Percentiles rank a stretch among this genome's conserved stretches.
phyloP scores from a whole-genome alignment of 2,797 vertebrate genomes.

The Sebastes itinus region DNA sequence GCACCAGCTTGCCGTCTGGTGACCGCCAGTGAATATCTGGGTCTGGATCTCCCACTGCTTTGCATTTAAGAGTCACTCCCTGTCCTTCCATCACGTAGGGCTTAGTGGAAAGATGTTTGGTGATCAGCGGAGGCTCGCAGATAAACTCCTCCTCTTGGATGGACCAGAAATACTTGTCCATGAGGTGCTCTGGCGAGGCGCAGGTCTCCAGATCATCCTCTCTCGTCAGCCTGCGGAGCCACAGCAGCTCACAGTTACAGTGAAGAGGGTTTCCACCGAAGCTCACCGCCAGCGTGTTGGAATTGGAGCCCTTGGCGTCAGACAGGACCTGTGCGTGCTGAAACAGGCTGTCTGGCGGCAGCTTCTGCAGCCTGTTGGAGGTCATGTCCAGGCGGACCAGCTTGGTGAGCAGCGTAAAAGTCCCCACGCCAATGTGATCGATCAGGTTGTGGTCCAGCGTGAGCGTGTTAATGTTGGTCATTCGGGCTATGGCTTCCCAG shows the following conservation, averaged over 20 bases:
- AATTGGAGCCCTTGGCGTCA: slow-evolving; percentile 79
- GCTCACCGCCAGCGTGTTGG: slow-evolving; percentile 87
- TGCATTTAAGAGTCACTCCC: slow-evolving; percentile 89
- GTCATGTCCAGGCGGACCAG: slow-evolving; percentile 94
- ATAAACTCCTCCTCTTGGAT: slow-evolving; percentile 95
- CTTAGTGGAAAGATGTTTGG: slow-evolving; percentile 84
- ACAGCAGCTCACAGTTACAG: slow-evolving; percentile 95
- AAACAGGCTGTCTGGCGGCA: slow-evolving; percentile 92
- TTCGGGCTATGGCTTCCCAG: slow-evolving; percentile 93
- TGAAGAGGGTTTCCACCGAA: slow-evolving; percentile 95
- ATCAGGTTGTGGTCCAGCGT: slow-evolving; percentile 96
- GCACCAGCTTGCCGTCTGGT: slow-evolving; percentile 91
- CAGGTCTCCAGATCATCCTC: slow-evolving; percentile 95
- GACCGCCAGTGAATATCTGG: slow-evolving; percentile 93
- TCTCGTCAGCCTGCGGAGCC: slow-evolving; percentile 89
- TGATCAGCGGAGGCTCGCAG: slow-evolving; percentile 91
- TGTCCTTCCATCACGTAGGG: slow-evolving; percentile 92
- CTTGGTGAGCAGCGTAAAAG: slow-evolving; percentile 91
- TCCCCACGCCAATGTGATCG: slow-evolving; percentile 89
- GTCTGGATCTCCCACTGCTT: slow-evolving; percentile 91
- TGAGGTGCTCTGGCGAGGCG: slow-evolving; percentile 91
- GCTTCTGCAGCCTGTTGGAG: slow-evolving; percentile 92
- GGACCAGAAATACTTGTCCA: slow-evolving; percentile 95
- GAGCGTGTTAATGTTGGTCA: slow-evolving; percentile 93
- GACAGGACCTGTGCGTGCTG: slow-evolving; percentile 88